Evolutionary conservation across 2,113 vertebrate genomes (phyloP), one percentile per base, ranked within the genome.

Genomic region (Serinus canaria): DNA sequence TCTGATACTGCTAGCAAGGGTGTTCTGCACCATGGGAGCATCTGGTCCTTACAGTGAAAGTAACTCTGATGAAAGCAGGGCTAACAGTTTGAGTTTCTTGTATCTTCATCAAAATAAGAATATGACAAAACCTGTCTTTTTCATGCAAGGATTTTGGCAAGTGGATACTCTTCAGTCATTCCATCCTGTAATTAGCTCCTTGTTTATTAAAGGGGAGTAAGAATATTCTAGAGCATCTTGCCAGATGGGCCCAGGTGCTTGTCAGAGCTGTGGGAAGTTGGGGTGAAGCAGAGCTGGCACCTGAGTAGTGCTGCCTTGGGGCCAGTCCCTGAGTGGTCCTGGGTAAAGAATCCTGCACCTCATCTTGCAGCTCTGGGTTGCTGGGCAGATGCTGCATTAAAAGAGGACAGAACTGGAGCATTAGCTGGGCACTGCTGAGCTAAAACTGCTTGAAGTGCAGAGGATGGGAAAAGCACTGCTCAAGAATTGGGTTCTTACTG

Each of bases 361-460:
- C 6, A 1, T 5, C 1, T 3, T 19, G n/a, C 35, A 39, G 27
- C 43, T 49, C 43, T 1, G 9, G 31, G 21, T 13, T 1, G 0
- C 31, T 80, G 90, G n/a, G 6, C 9, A 9, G 35, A 3, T 33
- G 30, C 18, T 53, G 67, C 25, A 24, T 11, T 66, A 6, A 20
- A 64, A 68, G 35, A 35, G 25, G 30, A 66, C 55, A 44, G 56
- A 62, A 17, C 4, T 0, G 5, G 41, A 66, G 50, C 15, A 1
- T 55, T 62, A 10, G 22, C 9, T 28, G 68, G 72, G 44, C 10
- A 3, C 53, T 82, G 24, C 31, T 35, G 81, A 52, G 24, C 46
- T 75, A 22, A 33, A 60, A 22, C 22, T 20, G 30, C 59, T 46
- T 13, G 27, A 82, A 73, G 39, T 44, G n/a, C 18, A 53, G 62